Base-by-base conservation (phyloP, 1,140 invertebrate genomes). In the Uloborus diversus region DNA sequence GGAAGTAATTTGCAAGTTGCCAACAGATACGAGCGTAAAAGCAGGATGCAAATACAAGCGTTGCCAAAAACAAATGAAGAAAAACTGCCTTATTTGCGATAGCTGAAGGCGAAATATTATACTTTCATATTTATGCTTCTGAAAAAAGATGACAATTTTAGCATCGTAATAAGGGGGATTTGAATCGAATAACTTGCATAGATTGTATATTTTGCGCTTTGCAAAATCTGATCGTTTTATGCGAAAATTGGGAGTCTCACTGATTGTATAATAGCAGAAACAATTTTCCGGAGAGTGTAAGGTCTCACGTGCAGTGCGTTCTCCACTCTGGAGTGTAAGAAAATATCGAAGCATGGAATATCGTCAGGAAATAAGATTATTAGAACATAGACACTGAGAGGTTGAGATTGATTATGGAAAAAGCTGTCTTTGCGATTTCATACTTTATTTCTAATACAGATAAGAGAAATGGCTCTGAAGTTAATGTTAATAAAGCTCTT, bases 241-340 rank as follows among this genome's bases (percentile, higher is more conserved):
- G 25, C 7, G 42, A 66, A 66, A 49, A 49, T 66, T 47, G 64
- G 42, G 35, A 51, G 27, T 17, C 27, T 49, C 42, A n/a, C 4
- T 66, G 64, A 66, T 66, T 66, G 64, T 33, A 66, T 66, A 66
- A 66, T 66, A 42, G 64, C 42, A 66, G 51, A 66, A 66, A 49
- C 64, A 66, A 66, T 66, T 66, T 66, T 27, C 62, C 9, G n/a
- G 37, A n/a, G n/a, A n/a, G n/a, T n/a, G n/a, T n/a, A n/a, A n/a
- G n/a, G n/a, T n/a, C n/a, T n/a, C n/a, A n/a, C n/a, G n/a, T n/a
- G n/a, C n/a, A n/a, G n/a, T n/a, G n/a, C n/a, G n/a, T n/a, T n/a
- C n/a, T n/a, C n/a, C n/a, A n/a, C n/a, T n/a, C n/a, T n/a, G n/a
- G n/a, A n/a, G n/a, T n/a, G n/a, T n/a, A n/a, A n/a, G n/a, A n/a